Base-by-base conservation (phyloP, 2,888 invertebrate genomes). In the Pollenia angustigena region DNA sequence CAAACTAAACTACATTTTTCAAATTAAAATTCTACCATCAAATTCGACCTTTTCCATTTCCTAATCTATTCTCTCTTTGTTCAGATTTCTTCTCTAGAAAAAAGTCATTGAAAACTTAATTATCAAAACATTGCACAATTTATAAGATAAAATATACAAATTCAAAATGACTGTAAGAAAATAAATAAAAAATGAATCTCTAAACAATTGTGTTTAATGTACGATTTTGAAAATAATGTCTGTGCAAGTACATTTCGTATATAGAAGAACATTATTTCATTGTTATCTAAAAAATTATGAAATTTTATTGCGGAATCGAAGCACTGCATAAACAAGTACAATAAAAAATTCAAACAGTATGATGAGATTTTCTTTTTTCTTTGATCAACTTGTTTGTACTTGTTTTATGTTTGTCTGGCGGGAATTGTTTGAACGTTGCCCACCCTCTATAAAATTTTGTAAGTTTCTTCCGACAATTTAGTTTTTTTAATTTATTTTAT, bases 91-190 rank as follows among this genome's bases (percentile, higher is more conserved):
- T 66, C 56, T 54, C 16, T 74, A 18, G n/a, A 14, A 56, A 66
- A 76, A 66, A 64, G 16, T 56, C 66, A 48, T 78, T 76, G 76
- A 54, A 48, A 56, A 66, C 18, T 56, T 74, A 66, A 81, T 74
- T 66, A 81, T 66, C 74, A 74, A 66, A 81, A 50, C 23, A 66
- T 81, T 81, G 72, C 74, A 66, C 74, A 74, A 81, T 74, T 58
- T 56, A 66, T 14, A 74, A 50, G 66, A 81, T 81, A 81, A 74
- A 81, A 32, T 42, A 18, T 66, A 62, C 48, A 81, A 40, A 56
- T 42, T 66, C 60, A 69, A 50, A 48, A 48, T 50, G 7, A 40
- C 40, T 16, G 9, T 42, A 42, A 10, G 23, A 32, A 16, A 8
- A 9, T 50, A 42, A 23, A 3, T 32, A 46, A 3, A 46, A 46